Conservation (phyloP, 1,140 invertebrate species). For the Heterodera schachtii region DNA sequence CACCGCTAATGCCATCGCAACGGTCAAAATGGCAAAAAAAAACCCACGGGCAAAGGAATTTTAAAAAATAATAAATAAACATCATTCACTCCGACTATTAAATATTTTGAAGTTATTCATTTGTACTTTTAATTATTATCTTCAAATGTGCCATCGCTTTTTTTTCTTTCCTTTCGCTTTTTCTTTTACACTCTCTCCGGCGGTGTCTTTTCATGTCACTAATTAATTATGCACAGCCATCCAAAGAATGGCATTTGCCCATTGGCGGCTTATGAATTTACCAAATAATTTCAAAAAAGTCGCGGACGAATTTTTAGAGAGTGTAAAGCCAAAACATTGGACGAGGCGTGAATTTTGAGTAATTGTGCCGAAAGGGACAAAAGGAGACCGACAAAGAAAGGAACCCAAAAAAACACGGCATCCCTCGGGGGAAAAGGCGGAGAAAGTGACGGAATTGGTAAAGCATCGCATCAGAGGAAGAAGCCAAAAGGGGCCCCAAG, state of each 20-base stretch:
- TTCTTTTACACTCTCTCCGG: too few species aligned
- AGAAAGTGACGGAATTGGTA: too few species aligned
- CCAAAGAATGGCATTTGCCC: background rate
- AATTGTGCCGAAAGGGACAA: background rate
- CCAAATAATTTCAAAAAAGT: background rate
- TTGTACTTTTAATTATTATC: too few species aligned
- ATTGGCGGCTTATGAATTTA: background rate
- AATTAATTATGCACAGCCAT: background rate
- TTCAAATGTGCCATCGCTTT: background rate
- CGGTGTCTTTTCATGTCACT: background rate
- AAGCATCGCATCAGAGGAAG: too few species aligned
- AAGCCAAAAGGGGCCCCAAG: too few species aligned
- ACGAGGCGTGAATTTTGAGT: background rate
- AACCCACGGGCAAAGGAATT: too few species aligned
- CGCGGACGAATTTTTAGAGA: background rate
- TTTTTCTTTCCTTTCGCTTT: background rate
- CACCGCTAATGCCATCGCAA: background rate
- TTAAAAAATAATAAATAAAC: too few species aligned
- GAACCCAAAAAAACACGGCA: background rate
- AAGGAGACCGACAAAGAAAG: background rate
- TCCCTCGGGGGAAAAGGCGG: too few species aligned
- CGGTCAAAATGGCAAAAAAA: too few species aligned
- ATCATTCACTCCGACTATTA: too few species aligned
- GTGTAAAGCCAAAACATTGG: background rate
- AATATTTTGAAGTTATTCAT: too few species aligned